These are phyloP conservation scores for Platycheirus rosarum DNA, from an alignment of 2,888 invertebrate species.

Conservation along the genomic window DNA sequence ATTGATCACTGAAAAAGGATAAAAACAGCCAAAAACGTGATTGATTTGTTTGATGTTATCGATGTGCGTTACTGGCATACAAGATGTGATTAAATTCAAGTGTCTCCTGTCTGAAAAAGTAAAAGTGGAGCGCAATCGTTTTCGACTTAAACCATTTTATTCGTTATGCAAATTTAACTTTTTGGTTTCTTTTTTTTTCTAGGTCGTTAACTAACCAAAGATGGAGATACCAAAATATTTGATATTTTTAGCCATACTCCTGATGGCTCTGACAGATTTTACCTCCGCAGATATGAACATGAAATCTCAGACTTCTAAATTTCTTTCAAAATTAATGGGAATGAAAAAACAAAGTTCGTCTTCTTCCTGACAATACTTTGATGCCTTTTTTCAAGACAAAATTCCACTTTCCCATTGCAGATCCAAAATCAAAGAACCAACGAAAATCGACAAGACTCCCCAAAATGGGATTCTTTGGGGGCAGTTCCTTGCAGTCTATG, in stretches of 20 bases:
- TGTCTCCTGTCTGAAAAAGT: neutral
- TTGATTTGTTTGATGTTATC: no score
- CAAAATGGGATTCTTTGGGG: constrained; percentile 54
- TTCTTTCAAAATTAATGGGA: constrained; percentile 57
- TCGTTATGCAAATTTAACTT: neutral
- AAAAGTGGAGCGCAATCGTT: no score
- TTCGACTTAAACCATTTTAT: no score
- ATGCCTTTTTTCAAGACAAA: neutral
- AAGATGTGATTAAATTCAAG: no score
- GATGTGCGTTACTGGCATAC: no score
- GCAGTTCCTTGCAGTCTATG: constrained; percentile 36
- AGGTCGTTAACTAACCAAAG: neutral
- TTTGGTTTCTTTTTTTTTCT: neutral
- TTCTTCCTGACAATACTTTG: neutral
- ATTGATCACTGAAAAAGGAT: no score
- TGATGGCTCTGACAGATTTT: constrained; percentile 29
- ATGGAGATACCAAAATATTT: constrained; percentile 49
- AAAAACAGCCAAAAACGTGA: no score
- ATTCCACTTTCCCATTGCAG: constrained; percentile 12
- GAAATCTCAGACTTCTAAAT: constrained; percentile 48
- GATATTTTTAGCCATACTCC: constrained; percentile 46
- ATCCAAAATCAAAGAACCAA: constrained; percentile 43
- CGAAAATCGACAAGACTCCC: constrained; percentile 46
- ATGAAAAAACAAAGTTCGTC: constrained; percentile 55
- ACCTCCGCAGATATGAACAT: constrained; percentile 39